These are phyloP conservation scores for Erpornis zantholeuca DNA, from an alignment of 2,113 vertebrate species.

Conservation along the genomic window DNA sequence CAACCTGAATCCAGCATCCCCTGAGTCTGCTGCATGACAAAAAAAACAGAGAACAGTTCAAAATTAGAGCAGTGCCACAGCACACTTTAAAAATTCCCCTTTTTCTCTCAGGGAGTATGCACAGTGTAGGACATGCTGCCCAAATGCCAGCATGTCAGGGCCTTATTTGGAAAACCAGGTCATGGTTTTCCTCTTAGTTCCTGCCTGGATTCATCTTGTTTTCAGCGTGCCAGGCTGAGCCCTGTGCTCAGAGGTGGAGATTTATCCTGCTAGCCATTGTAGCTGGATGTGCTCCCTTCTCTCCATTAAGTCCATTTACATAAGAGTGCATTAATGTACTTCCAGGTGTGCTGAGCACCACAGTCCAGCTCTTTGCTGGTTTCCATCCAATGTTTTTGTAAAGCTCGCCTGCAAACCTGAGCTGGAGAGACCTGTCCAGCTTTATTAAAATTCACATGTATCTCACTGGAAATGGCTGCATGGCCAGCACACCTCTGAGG, in stretches of 20 bases:
- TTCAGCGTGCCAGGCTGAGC: background rate
- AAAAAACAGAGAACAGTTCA: background rate
- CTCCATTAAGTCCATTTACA: conserved; percentile 12
- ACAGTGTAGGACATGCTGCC: rapidly evolving
- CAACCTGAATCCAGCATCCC: rapidly evolving
- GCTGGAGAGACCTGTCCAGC: background rate
- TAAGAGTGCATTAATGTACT: background rate
- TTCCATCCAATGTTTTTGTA: background rate
- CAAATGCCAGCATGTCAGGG: background rate
- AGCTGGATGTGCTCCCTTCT: conserved; percentile 22
- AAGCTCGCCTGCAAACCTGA: background rate
- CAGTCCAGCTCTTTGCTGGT: background rate
- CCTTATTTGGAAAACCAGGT: background rate
- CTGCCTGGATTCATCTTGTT: background rate
- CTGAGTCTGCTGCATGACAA: background rate
- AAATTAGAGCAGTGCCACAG: background rate
- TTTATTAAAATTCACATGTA: conserved; percentile 21
- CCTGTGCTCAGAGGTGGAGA: background rate
- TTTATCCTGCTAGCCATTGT: background rate
- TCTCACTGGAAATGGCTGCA: conserved; percentile 6
- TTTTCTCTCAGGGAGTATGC: background rate
- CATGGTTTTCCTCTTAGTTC: background rate
- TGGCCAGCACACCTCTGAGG: background rate
- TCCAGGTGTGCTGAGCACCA: background rate
- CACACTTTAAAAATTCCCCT: background rate